Evolutionary conservation across 2,888 invertebrate genomes (phyloP), one percentile per base, ranked within the genome.

Genomic region (Syritta pipiens): DNA sequence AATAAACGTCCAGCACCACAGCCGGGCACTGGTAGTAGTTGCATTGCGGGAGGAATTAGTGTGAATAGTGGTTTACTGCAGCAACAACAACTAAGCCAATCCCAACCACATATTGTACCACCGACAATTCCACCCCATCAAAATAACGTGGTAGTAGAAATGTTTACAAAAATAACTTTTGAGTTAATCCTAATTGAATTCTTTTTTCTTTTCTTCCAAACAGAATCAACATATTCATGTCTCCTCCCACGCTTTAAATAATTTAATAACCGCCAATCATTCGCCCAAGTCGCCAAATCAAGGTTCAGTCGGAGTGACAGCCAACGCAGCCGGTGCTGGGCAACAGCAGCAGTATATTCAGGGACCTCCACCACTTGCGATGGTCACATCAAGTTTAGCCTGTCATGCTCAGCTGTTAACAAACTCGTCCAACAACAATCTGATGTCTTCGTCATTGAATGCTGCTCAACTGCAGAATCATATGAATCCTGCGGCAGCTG

Each of bases 1-100:
- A 89, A 89, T 85, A 89, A 89, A 84, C 86, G 89, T 44, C 89
- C 89, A 75, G 89, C 89, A 49, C 89, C 89, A n/a, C 89, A 89
- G 82, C 88, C 89, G 40, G 84, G 83, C 53, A 67, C 57, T 71
- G 81, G 76, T 10, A 81, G 67, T 22, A 83, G 51, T 75, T 82
- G 81, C 75, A 83, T 83, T 10, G 83, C 82, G 2, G 82, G 82
- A 12, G 84, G 83, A 32, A 81, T 82, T 48, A 74, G 67, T 62
- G 79, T 72, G 9, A 79, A 48, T 28, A 82, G 82, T 42, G 82
- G 83, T 19, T 76, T 86, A 51, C 81, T 85, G 59, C 87, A 87
- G 71, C 87, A 89, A 75, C 88, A 87, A 67, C 88, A 88, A 69
- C 83, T 87, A 63, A 88, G 88, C 85, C 88, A 87, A 84, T 88